phyloP scores from a whole-genome alignment of 2,888 invertebrate species.

The Thumatha senex region DNA sequence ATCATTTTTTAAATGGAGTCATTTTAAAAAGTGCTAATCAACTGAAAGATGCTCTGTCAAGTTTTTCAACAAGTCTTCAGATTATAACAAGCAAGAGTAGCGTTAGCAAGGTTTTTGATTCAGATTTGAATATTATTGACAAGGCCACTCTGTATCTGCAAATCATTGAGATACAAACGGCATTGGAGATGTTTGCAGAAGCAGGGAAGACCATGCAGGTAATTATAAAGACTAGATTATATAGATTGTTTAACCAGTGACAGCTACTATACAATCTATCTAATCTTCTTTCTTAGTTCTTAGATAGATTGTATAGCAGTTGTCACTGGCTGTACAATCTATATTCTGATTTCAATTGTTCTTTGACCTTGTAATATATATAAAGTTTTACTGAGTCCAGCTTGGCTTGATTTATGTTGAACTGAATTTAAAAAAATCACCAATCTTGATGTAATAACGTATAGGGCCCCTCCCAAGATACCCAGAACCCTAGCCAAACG shows the following conservation, averaged over 20 bases:
- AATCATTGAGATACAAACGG: slow-evolving; percentile 90
- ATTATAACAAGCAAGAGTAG: slow-evolving; percentile 78
- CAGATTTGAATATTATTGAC: slow-evolving; percentile 86
- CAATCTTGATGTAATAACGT: no score
- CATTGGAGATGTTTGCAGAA: slow-evolving; percentile 88
- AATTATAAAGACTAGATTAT: slow-evolving; percentile 10
- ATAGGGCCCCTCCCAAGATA: no score
- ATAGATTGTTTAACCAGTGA: background rate
- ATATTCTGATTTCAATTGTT: no score
- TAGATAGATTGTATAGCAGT: no score
- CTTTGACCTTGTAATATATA: no score
- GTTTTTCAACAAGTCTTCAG: slow-evolving; percentile 89
- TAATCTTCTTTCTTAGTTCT: no score
- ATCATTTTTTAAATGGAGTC: slow-evolving; percentile 93
- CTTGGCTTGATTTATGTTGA: no score
- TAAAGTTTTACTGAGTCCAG: no score
- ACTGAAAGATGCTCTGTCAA: slow-evolving; percentile 88
- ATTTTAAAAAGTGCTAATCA: slow-evolving; percentile 90
- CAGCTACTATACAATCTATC: background rate
- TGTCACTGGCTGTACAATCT: no score
- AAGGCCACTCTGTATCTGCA: slow-evolving; percentile 94
- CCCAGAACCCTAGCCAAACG: no score
- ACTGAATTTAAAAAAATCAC: no score
- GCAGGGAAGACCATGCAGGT: slow-evolving; percentile 92
- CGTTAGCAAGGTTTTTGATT: slow-evolving; percentile 54